phyloP scores from a whole-genome alignment of 2,113 vertebrate genomes.

The Pseudorectes ferrugineus region DNA sequence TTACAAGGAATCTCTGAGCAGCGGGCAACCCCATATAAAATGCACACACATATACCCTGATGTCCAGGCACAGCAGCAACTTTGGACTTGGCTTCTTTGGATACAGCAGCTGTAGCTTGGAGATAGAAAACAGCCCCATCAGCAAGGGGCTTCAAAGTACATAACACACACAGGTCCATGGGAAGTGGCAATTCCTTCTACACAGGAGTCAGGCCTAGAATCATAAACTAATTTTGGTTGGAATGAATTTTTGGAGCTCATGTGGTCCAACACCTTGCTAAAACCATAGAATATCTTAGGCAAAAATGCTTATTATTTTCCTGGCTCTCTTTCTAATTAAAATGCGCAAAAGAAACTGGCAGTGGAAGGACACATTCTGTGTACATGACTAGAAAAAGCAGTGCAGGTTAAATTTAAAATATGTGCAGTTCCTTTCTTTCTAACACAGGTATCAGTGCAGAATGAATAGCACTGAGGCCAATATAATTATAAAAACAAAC shows the following conservation, averaged over 20 bases:
- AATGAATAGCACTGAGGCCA: neutral
- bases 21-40: neutral
- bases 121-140: neutral
- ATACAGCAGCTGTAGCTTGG: neutral
- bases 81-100: neutral
- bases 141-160: neutral
- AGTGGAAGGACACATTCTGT: neutral
- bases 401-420: neutral
- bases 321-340: neutral
- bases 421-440: neutral
- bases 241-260: neutral
- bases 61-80: neutral
- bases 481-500: neutral
- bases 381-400: neutral
- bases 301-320: neutral
- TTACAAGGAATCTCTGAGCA: neutral
- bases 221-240: neutral
- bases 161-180: accelerated
- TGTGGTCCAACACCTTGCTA: neutral
- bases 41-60: neutral
- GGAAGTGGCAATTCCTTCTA: neutral
- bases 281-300: neutral
- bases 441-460: neutral
- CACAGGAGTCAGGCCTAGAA: neutral
- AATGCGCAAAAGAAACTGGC: neutral